These are phyloP conservation scores for Ibidorhyncha struthersii DNA, from an alignment of 2,113 vertebrate species.

Conservation along the genomic window DNA sequence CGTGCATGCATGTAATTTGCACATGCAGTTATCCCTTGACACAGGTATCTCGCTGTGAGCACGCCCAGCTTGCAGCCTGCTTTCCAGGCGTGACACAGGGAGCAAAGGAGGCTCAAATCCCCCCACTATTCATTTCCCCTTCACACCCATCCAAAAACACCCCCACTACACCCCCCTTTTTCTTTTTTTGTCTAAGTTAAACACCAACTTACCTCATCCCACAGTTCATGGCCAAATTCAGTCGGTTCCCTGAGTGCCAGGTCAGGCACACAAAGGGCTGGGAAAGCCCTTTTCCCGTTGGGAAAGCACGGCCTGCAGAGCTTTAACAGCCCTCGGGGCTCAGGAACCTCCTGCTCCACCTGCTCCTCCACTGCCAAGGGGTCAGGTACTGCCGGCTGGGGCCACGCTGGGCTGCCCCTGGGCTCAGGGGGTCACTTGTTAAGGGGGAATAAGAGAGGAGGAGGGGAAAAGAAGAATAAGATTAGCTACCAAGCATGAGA, in stretches of 20 bases:
- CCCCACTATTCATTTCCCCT: background rate
- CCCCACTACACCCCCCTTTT: background rate
- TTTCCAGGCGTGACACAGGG: background rate
- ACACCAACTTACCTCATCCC: background rate
- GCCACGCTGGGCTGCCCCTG: background rate
- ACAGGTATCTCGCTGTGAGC: background rate
- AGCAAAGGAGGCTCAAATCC: background rate
- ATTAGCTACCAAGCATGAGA: background rate
- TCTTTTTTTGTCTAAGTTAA: background rate
- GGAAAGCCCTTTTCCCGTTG: background rate
- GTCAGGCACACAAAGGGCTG: background rate
- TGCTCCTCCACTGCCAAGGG: background rate
- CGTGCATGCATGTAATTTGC: fast-evolving
- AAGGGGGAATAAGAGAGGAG: background rate
- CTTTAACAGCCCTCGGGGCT: fast-evolving
- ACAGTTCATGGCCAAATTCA: background rate
- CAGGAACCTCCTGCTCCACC: background rate
- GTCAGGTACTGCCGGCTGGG: background rate
- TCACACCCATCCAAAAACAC: background rate
- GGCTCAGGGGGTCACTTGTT: background rate
- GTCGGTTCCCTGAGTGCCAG: fast-evolving
- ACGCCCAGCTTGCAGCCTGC: background rate
- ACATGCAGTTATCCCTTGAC: background rate
- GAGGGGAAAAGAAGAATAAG: background rate
- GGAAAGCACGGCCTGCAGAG: background rate